Percentiles rank a stretch among this genome's conserved stretches.
Evolutionary conservation across 2,113 vertebrate species (phyloP).

Genomic region (Typhlomys cinereus): DNA sequence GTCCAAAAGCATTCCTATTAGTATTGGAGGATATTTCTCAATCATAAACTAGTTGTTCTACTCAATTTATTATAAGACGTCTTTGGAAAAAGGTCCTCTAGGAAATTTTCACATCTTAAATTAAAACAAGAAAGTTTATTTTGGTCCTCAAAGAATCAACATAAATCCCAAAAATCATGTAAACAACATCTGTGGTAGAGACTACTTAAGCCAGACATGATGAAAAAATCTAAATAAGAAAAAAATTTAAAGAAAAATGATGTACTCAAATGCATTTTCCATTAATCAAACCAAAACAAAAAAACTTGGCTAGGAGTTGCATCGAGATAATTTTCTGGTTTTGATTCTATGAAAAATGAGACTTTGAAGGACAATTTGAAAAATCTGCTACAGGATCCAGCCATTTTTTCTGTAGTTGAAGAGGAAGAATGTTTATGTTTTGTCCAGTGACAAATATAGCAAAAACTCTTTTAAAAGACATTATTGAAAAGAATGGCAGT

Average conservation of each 20-base stretch:
- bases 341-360: background rate
- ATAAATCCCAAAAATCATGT: background rate
- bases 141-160: background rate
- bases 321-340: background rate
- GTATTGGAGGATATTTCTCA: background rate
- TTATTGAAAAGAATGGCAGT: background rate
- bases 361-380: background rate
- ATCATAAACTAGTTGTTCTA: background rate
- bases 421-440: background rate
- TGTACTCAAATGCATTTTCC: background rate
- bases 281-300: background rate
- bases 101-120: background rate
- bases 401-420: background rate
- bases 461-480: background rate
- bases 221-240: background rate
- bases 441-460: background rate
- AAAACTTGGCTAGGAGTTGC: background rate
- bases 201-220: background rate
- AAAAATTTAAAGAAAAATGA: no score
- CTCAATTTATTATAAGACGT: background rate
- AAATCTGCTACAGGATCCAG: background rate
- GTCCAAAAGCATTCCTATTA: background rate
- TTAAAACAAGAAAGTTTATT: background rate
- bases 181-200: background rate
- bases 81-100: background rate